Base-by-base conservation (phyloP, 2,113 vertebrate species). In the Probosciger aterrimus region DNA sequence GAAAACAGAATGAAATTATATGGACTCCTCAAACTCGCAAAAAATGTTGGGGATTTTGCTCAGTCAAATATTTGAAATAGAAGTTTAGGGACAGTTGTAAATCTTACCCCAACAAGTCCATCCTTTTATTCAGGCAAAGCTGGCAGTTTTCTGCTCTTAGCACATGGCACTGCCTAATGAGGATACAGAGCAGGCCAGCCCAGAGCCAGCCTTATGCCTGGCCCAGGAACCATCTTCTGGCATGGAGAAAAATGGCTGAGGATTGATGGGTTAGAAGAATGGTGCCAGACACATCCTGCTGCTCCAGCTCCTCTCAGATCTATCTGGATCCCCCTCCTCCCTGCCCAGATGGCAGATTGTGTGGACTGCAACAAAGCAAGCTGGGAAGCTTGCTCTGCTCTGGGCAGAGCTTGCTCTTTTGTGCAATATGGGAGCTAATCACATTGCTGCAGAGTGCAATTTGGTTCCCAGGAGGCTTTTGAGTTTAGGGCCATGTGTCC, bases 261-360 rank as follows among this genome's bases (percentile, higher is more conserved):
- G 83, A 94, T 91, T 95, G 93, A 96, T 96, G 91, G 77, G 30
- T 73, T 85, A 70, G 44, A 46, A 96, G 41, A 1, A 0, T 37
- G 43, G 33, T 93, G 92, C 95, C 96, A 96, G 92, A 86, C 86
- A 87, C 41, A 91, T 94, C 84, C 81, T 96, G 83, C 92, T 89
- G 84, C 78, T 92, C 83, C 88, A 92, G 55, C 81, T 93, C 64
- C 57, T 96, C 64, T 94, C 0, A 0, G 82, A 85, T 89, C 67
- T 85, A n/a, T 84, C 86, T 93, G 70, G 70, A 82, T 87, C 80
- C 47, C 47, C 24, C 81, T 91, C 70, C 63, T 93, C 77, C 43
- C 41, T 91, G 52, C 83, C 74, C 80, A 71, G 75, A 76, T 90
- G 90, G 80, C 79, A 86, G 44, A n/a, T 18, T 64, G 52, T 75